Base-by-base conservation (phyloP, 2,888 invertebrate genomes). In the Criorhina ranunculi region DNA sequence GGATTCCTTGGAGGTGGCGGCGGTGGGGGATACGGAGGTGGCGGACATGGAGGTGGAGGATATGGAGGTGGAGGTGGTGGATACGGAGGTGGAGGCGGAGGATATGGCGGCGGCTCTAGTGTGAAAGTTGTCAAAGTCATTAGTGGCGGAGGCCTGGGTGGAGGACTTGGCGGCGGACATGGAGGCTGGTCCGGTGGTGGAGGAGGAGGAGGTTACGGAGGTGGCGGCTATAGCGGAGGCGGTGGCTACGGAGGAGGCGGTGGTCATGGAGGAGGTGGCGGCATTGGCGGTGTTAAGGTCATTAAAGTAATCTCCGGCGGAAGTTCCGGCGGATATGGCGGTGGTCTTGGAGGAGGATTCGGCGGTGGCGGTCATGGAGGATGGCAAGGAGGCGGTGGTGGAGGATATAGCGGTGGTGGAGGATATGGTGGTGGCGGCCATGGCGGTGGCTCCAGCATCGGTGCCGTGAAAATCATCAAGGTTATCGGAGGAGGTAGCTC, bases 1-100 rank as follows among this genome's bases (percentile, higher is more conserved):
- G 87, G 85, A 62, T 80, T 85, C 59, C 85, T 85, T 17, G 69
- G 86, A 24, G 86, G 85, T 46, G 81, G 85, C 29, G 86, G 83
- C 8, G 78, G 82, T 33, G 75, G 24, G 4, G 24, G 24, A 24
- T 24, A 24, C 4, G 12, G 62, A n/a, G 19, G 37, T 11, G 62
- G 77, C n/a, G 53, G 72, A 31, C 33, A 33, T 33, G 7, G 57
- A 7, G 37, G 64, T 19, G 49, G 72, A 1, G 55, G 60, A 29
- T 42, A 46, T 5, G 57, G 64, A 37, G 60, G 73, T 0, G 12
- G 46, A 15, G 73, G 60, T 40, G 72, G 64, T 2, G 70, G 44
- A 24, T 12, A 59, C 17, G 73, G 70, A 29, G 29, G 24, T 33
- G 62, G 75, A 6, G 66, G 66, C 24, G 44, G 37, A 8, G 67